Evolutionary conservation across 2,888 invertebrate genomes (phyloP), one percentile per base, ranked within the genome.

Genomic region (Pinctada fucata): DNA sequence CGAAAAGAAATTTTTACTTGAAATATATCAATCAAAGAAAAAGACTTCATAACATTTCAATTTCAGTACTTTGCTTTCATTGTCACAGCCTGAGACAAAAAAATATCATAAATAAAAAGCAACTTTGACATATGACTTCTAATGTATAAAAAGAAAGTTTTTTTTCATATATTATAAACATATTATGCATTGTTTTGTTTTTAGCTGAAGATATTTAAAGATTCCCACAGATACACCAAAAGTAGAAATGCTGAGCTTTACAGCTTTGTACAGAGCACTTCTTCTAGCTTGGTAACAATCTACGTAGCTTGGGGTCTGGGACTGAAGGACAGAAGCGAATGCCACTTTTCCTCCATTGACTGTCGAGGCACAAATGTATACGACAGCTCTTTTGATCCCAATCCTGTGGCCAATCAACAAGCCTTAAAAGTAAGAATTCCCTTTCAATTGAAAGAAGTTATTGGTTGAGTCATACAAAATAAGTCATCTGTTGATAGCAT

Each of bases 281-380:
- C 69, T 13, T 84, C 85, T 71, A 76, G 80, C 16, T 75, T 84
- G 67, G 83, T 85, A 16, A 79, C 77, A 13, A 82, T 90, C 4
- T 76, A 83, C 72, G 83, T 90, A 49, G 87, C 86, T 5, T 90
- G 88, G 89, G 91, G 91, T 6, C 83, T 91, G 8, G 79, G 83
- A 72, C 82, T 85, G 13, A 86, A 88, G 67, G 89, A 90, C 77
- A 79, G 89, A 75, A 79, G 82, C 45, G 51, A 16, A 10, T 91
- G 91, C 69, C 88, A 91, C 78, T 86, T 87, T 76, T 89, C 90
- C 2, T 87, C 89, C 51, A 79, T 84, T 6, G 71, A 83, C 8
- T 91, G 91, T 79, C 45, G 67, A 0, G 91, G 91, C 0, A 49
- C 51, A 3, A 82, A 87, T 5, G 79, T 82, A 10, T 89, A 84